A percentile compares a stretch with the other conserved stretches of the same genome.
Conservation (phyloP, 2,888 invertebrate species). For the Hirtodrosophila confusa region DNA sequence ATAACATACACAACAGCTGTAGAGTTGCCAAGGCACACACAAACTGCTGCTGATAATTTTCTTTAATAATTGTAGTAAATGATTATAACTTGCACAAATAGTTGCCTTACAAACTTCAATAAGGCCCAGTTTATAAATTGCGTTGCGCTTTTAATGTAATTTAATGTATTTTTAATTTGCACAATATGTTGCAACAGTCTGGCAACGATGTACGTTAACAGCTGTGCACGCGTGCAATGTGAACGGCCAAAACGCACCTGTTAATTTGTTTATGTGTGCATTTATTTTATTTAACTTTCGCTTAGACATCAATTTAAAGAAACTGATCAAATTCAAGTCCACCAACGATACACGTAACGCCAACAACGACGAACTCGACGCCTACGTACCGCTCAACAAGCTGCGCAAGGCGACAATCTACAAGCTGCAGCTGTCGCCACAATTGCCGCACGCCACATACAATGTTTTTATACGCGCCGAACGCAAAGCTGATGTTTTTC, state of each 20-base stretch:
- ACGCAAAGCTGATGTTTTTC: conserved; percentile 81
- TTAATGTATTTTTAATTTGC: not conserved
- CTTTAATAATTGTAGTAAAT: not conserved
- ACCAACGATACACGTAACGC: conserved; percentile 52
- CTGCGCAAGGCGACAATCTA: conserved; percentile 76
- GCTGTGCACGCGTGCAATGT: conserved; percentile 39
- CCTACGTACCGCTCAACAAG: conserved; percentile 81
- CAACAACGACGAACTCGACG: conserved; percentile 75
- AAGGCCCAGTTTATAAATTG: not conserved
- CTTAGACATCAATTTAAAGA: conserved; percentile 82
- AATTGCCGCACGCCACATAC: conserved; percentile 63
- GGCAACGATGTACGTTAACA: conserved; percentile 54
- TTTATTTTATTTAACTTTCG: conserved; percentile 16
- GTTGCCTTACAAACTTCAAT: not conserved
- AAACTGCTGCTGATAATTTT: not conserved
- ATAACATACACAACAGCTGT: conserved; percentile 22
- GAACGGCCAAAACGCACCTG: conserved; percentile 60
- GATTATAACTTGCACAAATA: conserved; percentile 1
- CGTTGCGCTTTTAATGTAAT: conserved; percentile 7
- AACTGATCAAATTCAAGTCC: conserved; percentile 80
- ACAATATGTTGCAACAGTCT: conserved; percentile 15
- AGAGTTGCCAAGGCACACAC: conserved; percentile 56
- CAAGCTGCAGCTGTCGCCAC: conserved; percentile 79
- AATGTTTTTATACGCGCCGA: conserved; percentile 82
- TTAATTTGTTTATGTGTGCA: conserved; percentile 27